A percentile compares a stretch with the other conserved stretches of the same genome.
These are phyloP conservation scores for Neomonachus schauinslandi DNA, from an alignment of 2,113 vertebrate species.

Conservation along the genomic window DNA sequence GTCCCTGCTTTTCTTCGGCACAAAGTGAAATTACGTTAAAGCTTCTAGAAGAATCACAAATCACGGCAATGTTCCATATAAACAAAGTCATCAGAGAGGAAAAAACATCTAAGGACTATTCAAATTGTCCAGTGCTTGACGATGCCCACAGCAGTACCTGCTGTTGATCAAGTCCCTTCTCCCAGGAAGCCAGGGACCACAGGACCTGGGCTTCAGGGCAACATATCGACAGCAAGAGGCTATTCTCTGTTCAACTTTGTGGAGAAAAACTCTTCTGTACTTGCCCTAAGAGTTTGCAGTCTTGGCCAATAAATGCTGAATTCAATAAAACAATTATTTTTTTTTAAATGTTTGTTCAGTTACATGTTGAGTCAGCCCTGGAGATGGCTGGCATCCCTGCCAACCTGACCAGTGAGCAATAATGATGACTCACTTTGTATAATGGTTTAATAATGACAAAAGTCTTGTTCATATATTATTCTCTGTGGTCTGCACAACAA, in stretches of 20 bases:
- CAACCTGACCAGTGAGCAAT: not conserved
- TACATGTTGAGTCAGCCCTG: conserved; percentile 43
- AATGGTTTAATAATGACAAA: not conserved
- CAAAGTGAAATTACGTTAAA: not conserved
- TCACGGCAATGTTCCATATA: not conserved
- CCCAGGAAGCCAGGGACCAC: not conserved
- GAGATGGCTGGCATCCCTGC: not conserved
- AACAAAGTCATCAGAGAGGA: not conserved
- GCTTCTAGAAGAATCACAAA: conserved; percentile 16
- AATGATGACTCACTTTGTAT: conserved; percentile 1
- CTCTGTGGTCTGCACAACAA: not conserved
- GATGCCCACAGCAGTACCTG: not conserved
- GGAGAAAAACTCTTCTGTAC: not conserved
- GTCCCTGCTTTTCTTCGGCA: not conserved
- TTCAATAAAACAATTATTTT: not conserved
- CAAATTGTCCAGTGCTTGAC: not conserved
- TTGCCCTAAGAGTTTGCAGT: not conserved
- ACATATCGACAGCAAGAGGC: not conserved
- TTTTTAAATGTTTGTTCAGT: conserved; percentile 20
- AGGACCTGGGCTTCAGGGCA: not conserved
- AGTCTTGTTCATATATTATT: not conserved
- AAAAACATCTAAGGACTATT: not conserved
- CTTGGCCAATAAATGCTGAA: conserved; percentile 15
- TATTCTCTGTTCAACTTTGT: not conserved
- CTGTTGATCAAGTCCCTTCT: not conserved